These are phyloP conservation scores for Manis javanica DNA, from an alignment of 2,797 vertebrate genomes.

Conservation along the genomic window DNA sequence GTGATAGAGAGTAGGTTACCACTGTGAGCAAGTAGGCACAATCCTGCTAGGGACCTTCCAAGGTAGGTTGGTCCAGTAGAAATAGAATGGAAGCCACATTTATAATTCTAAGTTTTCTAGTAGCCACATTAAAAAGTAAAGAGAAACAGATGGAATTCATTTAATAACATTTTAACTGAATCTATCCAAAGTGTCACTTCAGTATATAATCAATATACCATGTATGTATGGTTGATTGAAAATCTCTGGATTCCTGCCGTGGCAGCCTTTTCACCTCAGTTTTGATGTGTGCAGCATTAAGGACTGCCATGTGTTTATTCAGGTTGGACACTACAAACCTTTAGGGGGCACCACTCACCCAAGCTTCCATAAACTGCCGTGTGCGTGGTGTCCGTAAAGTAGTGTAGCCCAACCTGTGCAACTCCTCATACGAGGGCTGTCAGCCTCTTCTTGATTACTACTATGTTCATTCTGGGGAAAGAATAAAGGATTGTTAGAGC, in stretches of 20 bases:
- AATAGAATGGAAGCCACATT: not conserved
- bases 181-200: not conserved
- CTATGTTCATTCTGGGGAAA: conserved; percentile 11
- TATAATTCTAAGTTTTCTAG: not conserved
- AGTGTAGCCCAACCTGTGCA: not conserved
- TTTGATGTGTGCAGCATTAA: not conserved
- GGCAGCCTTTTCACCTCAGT: not conserved
- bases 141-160: conserved; percentile 9
- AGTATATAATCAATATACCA: not conserved
- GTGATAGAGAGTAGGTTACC: not conserved
- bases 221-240: not conserved
- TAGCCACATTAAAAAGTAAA: not conserved
- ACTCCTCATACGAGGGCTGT: not conserved
- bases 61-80: not conserved
- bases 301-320: too few relatives aligned
- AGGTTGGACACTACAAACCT: not conserved
- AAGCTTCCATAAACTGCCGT: not conserved
- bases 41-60: not conserved
- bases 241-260: not conserved
- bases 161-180: not conserved
- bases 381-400: not conserved
- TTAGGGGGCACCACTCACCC: conserved; percentile 16
- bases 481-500: conserved; percentile 15
- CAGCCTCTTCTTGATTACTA: not conserved
- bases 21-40: not conserved